Conservation (phyloP, 1,140 invertebrate genomes). For the Drosophila eugracilis region DNA sequence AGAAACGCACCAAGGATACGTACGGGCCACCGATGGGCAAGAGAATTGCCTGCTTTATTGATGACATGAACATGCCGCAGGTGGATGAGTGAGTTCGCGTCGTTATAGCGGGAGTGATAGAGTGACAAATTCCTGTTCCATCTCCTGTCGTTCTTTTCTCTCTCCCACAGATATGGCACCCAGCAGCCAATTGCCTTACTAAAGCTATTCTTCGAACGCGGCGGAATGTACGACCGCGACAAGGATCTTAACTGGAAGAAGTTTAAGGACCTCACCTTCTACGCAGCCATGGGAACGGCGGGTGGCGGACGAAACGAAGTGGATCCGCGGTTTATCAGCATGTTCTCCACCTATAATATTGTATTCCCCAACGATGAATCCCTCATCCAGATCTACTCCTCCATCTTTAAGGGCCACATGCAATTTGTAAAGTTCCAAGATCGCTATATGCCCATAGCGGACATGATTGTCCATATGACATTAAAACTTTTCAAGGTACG, state of each 20-base stretch:
- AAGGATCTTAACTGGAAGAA: conserved; percentile 96
- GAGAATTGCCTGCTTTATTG: conserved; percentile 94
- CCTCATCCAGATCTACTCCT: conserved; percentile 92
- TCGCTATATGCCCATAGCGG: conserved; percentile 88
- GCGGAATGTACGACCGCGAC: conserved; percentile 94
- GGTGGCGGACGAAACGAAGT: conserved; percentile 94
- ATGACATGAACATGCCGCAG: conserved; percentile 97
- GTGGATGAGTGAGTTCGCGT: conserved; percentile 86
- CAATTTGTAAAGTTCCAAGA: conserved; percentile 86
- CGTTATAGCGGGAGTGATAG: conserved; percentile 12
- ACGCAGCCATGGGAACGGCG: conserved; percentile 90
- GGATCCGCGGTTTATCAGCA: conserved; percentile 94
- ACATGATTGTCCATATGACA: conserved; percentile 90
- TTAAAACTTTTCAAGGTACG: conserved; percentile 92
- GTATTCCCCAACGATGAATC: conserved; percentile 92
- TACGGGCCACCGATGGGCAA: conserved; percentile 95
- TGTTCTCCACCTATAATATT: conserved; percentile 95
- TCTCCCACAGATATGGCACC: conserved; percentile 91
- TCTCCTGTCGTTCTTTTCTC: neutral
- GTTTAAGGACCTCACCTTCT: conserved; percentile 92
- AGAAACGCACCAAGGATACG: conserved; percentile 95
- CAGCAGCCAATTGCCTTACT: conserved; percentile 96
- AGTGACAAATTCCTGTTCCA: conserved; percentile 1
- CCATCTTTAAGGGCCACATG: conserved; percentile 92
- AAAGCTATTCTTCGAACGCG: conserved; percentile 93